These are phyloP conservation scores for Salvelinus sp. DNA, from an alignment of 2,113 vertebrate genomes.

Conservation along the genomic window DNA sequence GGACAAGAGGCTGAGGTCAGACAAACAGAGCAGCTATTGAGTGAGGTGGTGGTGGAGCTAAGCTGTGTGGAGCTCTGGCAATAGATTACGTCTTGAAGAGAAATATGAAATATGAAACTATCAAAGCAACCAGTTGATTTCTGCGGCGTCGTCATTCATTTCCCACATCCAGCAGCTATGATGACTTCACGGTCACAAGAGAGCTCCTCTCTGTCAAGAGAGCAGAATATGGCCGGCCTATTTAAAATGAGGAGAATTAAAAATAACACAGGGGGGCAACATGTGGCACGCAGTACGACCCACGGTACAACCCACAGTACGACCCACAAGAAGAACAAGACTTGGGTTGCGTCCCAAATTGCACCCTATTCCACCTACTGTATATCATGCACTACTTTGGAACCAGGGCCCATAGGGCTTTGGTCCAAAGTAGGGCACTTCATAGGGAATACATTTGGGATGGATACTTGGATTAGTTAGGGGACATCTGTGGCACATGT, in stretches of 20 bases:
- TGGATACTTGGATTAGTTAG: not conserved
- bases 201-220: constrained; percentile 8
- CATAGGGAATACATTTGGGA: too few relatives aligned
- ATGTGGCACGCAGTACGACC: constrained; percentile 54
- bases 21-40: not conserved
- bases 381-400: too few relatives aligned
- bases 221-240: constrained; percentile 38
- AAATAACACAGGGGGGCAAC: constrained; percentile 53
- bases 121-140: not conserved
- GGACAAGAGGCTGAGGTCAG: not conserved
- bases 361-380: too few relatives aligned
- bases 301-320: constrained; percentile 14
- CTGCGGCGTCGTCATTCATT: not conserved
- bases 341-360: not conserved
- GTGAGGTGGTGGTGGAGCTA: not conserved
- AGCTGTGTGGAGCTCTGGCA: not conserved
- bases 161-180: constrained; percentile 30
- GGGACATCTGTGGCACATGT: constrained; percentile 62
- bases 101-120: constrained; percentile 1
- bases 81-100: not conserved
- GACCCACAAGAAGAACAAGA: constrained; percentile 40
- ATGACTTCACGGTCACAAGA: constrained; percentile 37
- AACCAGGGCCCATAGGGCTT: too few relatives aligned
- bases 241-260: constrained; percentile 39
- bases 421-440: too few relatives aligned